Conservation (phyloP, 2,797 vertebrate species). For the Odontamblyopus lacepedii region DNA sequence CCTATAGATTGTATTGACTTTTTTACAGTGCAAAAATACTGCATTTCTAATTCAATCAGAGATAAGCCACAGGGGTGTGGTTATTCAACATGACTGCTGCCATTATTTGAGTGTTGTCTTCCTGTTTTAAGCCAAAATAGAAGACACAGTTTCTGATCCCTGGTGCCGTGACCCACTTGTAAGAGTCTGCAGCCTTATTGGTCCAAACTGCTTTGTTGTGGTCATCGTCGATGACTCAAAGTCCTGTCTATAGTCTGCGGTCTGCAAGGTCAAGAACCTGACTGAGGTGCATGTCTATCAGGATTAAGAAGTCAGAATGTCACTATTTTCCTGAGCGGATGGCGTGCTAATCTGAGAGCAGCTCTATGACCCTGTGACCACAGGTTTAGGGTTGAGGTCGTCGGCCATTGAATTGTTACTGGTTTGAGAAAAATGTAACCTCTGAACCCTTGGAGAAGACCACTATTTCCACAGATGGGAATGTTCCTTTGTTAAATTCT, state of each 20-base stretch:
- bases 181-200: constrained; percentile 28
- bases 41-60: background rate
- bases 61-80: background rate
- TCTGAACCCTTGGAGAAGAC: constrained; percentile 35
- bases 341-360: constrained; percentile 60
- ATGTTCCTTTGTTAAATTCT: constrained; percentile 11
- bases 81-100: background rate
- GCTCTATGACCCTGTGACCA: constrained; percentile 63
- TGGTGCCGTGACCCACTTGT: constrained; percentile 43
- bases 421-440: constrained; percentile 63
- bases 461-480: constrained; percentile 38
- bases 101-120: constrained; percentile 13
- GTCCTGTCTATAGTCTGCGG: constrained; percentile 62
- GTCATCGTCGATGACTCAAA: constrained; percentile 77
- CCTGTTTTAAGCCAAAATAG: constrained; percentile 17
- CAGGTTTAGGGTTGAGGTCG: constrained; percentile 47
- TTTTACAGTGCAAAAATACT: no score
- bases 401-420: constrained; percentile 42
- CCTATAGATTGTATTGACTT: no score
- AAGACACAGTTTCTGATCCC: constrained; percentile 38
- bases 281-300: constrained; percentile 49
- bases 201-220: constrained; percentile 67
- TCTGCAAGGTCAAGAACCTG: constrained; percentile 57
- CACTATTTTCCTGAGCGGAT: constrained; percentile 56
- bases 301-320: constrained; percentile 58